A percentile compares a stretch with the other conserved stretches of the same genome.
Conservation (phyloP, 2,113 vertebrate genomes). For the Coptodon bakossiorum region DNA sequence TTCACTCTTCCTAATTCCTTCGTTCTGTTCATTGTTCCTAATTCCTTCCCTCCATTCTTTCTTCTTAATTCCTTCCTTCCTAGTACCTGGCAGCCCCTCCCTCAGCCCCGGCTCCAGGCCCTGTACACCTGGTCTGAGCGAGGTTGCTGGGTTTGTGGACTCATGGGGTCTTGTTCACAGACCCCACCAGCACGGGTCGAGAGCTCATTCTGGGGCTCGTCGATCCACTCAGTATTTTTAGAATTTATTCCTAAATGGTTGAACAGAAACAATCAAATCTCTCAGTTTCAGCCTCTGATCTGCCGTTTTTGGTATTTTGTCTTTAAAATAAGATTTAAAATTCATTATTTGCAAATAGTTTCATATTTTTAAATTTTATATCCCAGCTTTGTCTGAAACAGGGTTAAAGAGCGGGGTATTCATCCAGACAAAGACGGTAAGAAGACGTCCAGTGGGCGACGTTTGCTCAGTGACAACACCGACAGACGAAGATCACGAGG, state of each 20-base stretch:
- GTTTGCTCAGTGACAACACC: neutral
- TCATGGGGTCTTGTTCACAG: neutral
- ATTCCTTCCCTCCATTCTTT: neutral
- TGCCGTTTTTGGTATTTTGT: accelerated
- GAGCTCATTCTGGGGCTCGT: neutral
- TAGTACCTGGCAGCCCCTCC: neutral
- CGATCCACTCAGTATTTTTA: neutral
- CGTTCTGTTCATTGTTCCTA: neutral
- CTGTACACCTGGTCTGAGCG: accelerated
- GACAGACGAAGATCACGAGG: neutral
- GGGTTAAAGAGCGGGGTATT: neutral
- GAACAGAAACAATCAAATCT: neutral
- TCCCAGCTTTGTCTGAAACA: neutral
- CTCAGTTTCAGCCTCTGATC: neutral
- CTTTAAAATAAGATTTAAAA: neutral
- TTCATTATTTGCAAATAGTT: neutral
- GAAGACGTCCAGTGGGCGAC: neutral
- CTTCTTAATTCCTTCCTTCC: neutral
- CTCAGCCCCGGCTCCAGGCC: neutral
- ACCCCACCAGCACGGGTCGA: neutral
- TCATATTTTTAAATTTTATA: neutral
- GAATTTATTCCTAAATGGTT: neutral
- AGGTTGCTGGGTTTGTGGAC: neutral
- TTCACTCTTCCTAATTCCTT: neutral
- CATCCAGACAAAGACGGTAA: neutral